phyloP scores from a whole-genome alignment of 2,888 invertebrate genomes.

The Chrysina gloriosa region DNA sequence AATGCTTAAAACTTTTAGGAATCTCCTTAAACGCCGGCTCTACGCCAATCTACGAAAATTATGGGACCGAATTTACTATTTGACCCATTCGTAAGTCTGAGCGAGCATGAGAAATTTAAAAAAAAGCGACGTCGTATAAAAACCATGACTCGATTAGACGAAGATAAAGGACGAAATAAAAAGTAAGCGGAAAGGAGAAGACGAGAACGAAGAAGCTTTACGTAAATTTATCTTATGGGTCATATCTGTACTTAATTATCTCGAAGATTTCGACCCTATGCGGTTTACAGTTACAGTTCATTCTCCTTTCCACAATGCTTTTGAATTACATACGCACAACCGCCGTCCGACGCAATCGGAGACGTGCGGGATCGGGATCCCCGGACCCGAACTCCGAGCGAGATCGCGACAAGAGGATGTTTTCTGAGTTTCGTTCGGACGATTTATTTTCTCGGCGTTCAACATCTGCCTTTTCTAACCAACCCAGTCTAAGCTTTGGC shows the following conservation, averaged over 20 bases:
- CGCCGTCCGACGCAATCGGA: conserved; percentile 28
- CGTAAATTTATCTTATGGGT: conserved; percentile 47
- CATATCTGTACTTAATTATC: conserved; percentile 55
- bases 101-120: neutral
- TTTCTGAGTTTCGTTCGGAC: conserved; percentile 38
- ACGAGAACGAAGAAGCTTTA: conserved; percentile 18
- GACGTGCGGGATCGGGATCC: conserved; percentile 33
- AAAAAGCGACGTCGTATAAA: conserved; percentile 9
- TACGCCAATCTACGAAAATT: conserved; percentile 6
- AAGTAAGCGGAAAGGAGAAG: neutral
- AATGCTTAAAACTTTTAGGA: no score
- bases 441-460: conserved; percentile 48
- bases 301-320: conserved; percentile 54
- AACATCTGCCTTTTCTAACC: conserved; percentile 65
- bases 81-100: conserved; percentile 12
- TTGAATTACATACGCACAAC: conserved; percentile 31
- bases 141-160: conserved; percentile 21
- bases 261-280: conserved; percentile 55
- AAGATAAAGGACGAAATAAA: conserved; percentile 1
- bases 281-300: conserved; percentile 59
- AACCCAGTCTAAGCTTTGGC: conserved; percentile 61
- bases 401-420: conserved; percentile 40
- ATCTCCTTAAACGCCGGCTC: no score
- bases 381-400: conserved; percentile 27
- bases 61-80: conserved; percentile 8